A percentile compares a stretch with the other conserved stretches of the same genome.
Conservation (phyloP, 2,113 vertebrate genomes). For the Rallus limicola region DNA sequence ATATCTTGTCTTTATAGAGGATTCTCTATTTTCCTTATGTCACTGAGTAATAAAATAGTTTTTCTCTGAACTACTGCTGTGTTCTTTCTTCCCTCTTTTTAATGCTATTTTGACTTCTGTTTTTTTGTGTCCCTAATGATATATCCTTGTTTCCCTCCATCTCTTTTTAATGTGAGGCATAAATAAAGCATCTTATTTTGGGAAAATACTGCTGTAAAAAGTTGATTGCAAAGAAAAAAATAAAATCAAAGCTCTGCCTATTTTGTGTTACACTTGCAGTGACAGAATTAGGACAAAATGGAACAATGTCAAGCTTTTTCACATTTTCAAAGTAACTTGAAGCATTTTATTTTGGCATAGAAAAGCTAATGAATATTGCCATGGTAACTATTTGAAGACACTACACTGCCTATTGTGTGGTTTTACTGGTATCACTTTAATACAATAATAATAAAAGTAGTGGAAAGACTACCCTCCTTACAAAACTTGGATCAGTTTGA, state of each 20-base stretch:
- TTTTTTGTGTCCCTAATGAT: neutral
- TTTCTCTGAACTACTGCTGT: neutral
- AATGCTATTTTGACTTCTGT: neutral
- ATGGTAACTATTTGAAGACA: slow-evolving; percentile 35
- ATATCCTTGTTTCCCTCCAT: neutral
- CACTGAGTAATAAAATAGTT: neutral
- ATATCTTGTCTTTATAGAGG: neutral
- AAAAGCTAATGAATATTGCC: slow-evolving; percentile 38
- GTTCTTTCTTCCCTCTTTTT: neutral
- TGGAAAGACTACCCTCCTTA: neutral
- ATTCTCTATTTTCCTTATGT: neutral
- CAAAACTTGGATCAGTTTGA: slow-evolving; percentile 16
- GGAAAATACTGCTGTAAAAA: slow-evolving; percentile 14
- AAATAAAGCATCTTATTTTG: slow-evolving; percentile 36
- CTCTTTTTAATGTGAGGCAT: neutral
- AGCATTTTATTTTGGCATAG: slow-evolving; percentile 52
- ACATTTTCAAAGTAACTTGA: slow-evolving; percentile 49
- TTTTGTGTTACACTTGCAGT: slow-evolving; percentile 1
- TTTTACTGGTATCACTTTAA: slow-evolving; percentile 13
- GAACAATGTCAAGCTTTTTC: slow-evolving; percentile 14
- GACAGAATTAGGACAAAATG: slow-evolving; percentile 61
- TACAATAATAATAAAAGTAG: slow-evolving; percentile 27
- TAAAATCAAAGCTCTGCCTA: slow-evolving; percentile 17
- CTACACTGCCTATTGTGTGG: neutral
- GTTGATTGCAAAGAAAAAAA: neutral